Base-by-base conservation (phyloP, 2,113 vertebrate species). In the Hyla sarda region DNA sequence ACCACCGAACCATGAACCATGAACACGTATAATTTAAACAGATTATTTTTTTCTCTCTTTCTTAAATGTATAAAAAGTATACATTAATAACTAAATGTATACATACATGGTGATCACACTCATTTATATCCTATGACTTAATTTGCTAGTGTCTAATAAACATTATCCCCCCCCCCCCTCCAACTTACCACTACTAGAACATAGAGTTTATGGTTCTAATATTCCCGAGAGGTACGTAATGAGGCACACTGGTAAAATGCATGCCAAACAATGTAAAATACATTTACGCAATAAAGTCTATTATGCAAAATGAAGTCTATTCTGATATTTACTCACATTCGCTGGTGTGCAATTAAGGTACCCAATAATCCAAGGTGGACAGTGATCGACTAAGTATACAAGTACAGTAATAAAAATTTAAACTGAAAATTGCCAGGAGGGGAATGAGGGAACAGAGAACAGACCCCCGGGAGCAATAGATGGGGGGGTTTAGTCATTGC, bases 311-410 rank as follows among this genome's bases (percentile, higher is more conserved):
- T 81, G 84, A 81, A 81, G 65, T 72, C 77, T 48, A 73, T 86
- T 67, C 84, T 50, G 77, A 73, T 86, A 81, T 86, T 86, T 86
- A 81, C 84, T 86, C 54, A 41, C 84, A 81, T 81, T 60, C 77
- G 84, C 84, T 86, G 65, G 84, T 81, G 84, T 56, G 84, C 84
- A 86, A 86, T 86, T 86, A 86, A 86, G 84, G 77, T 73, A 81
- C 77, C 84, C 84, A 86, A 86, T 86, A 86, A 81, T 81, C 60
- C 65, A 72, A 81, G 84, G 84, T 86, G 84, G 84, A 86, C 84
- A 86, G 84, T 86, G 84, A 86, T 86, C 84, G 84, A 86, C 65
- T 86, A 72, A 81, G 77, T 86, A 81, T 56, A 81, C 84, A 86
- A 86, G 77, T 86, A 81, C 77, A 73, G 84, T 81, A 86, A 86